Evolutionary conservation across 2,113 vertebrate genomes (phyloP), one percentile per base, ranked within the genome.

Genomic region (Dipodomys stephensi): DNA sequence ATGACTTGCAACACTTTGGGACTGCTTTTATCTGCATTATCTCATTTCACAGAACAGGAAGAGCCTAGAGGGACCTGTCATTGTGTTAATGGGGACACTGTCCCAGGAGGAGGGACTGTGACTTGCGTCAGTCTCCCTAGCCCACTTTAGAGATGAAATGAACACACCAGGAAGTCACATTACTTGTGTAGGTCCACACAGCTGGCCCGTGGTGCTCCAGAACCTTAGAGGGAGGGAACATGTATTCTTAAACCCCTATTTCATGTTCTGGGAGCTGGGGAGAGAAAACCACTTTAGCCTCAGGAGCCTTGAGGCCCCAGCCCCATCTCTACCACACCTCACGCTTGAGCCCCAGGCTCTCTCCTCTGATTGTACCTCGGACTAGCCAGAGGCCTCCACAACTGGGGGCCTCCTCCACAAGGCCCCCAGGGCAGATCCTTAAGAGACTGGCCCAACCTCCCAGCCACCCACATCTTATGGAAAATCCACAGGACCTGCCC

Each of bases 51-150:
- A 69, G 67, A n/a, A 46, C 0, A 7, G 32, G 28, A 72, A 46
- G 83, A 71, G 76, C 44, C 76, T 67, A 35, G 49, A 57, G 62
- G 67, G 49, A 49, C 22, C 60, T 62, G 9, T 62, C 27, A 0
- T n/a, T 67, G 74, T 91, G 62, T n/a, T 93, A 25, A 77, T 15
- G 68, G 76, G 77, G 62, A 86, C 78, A 68, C 69, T n/a, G 53
- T 30, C 18, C 4, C 88, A 10, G 0, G 2, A 20, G 11, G 62
- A 44, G 71, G 77, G 39, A 73, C 12, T 2, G 2, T 60, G 57
- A 32, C 72, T 39, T 13, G 65, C 68, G 57, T 49, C 22, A 18
- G 25, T 28, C 68, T 89, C 84, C 82, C n/a, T 23, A 44, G 67
- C 65, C 60, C 23, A 0, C 67, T 32, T 73, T 87, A 81, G 83